Percentiles rank a stretch among this genome's conserved stretches.
These are phyloP conservation scores for Thecophora atra DNA, from an alignment of 2,888 invertebrate genomes.

Conservation along the genomic window DNA sequence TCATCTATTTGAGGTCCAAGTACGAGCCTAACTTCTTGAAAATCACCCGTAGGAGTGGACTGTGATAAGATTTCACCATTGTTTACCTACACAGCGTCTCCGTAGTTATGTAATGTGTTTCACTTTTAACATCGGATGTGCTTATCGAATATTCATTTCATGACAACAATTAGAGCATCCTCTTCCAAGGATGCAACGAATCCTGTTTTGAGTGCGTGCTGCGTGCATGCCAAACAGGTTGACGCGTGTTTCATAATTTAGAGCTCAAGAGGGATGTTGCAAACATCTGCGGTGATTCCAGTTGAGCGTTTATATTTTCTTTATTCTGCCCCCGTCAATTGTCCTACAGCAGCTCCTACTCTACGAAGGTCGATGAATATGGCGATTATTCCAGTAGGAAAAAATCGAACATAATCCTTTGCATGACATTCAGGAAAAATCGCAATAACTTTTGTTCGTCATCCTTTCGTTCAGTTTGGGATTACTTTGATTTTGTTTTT, in stretches of 20 bases:
- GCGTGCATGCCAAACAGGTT: constrained; percentile 47
- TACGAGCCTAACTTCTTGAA: no score
- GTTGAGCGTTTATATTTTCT: constrained; percentile 26
- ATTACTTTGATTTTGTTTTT: no score
- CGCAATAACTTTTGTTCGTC: no score
- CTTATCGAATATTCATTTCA: constrained; percentile 15
- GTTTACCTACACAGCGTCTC: no score
- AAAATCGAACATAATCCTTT: neutral
- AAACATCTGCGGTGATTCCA: constrained; percentile 55
- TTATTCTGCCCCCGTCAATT: neutral
- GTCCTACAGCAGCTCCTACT: neutral
- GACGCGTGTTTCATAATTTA: constrained; percentile 51
- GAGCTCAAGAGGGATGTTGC: constrained; percentile 47
- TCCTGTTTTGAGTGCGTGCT: constrained; percentile 15
- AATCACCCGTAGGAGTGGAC: no score
- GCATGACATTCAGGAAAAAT: no score
- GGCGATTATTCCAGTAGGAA: neutral
- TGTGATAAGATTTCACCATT: no score
- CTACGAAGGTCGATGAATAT: neutral
- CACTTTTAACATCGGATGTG: constrained; percentile 34
- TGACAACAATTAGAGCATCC: constrained; percentile 17
- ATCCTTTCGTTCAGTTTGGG: no score
- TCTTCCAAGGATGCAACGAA: constrained; percentile 10
- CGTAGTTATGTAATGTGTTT: no score
- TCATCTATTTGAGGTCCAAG: no score